These are phyloP conservation scores for Lepidotrigona ventralis DNA, from an alignment of 1,140 invertebrate species.

Conservation along the genomic window DNA sequence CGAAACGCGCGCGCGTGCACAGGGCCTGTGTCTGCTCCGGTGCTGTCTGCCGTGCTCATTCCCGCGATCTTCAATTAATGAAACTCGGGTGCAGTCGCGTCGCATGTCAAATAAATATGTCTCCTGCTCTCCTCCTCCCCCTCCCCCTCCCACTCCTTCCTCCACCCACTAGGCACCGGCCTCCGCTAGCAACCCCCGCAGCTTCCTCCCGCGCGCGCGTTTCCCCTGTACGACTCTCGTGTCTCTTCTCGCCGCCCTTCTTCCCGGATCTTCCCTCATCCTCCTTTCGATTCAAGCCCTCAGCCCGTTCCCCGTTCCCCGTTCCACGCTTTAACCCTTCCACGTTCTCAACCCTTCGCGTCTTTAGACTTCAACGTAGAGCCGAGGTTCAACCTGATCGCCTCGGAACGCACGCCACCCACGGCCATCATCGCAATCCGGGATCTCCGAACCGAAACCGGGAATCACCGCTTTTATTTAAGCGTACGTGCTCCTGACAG, in stretches of 20 bases:
- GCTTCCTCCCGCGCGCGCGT: neutral
- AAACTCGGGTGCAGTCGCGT: conserved; percentile 80
- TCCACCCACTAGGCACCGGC: conserved; percentile 38
- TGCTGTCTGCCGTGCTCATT: conserved; percentile 78
- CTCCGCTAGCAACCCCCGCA: conserved; percentile 56
- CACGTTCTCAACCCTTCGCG: conserved; percentile 34
- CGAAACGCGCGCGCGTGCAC: conserved; percentile 50
- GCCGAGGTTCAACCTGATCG: neutral
- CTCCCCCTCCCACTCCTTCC: conserved; percentile 47
- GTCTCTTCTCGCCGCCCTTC: conserved; percentile 58
- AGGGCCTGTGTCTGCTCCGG: conserved; percentile 69
- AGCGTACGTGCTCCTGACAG: conserved; percentile 60
- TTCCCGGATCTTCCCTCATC: conserved; percentile 63
- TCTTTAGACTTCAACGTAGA: conserved; percentile 27
- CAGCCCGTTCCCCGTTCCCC: conserved; percentile 23
- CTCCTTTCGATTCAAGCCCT: conserved; percentile 46
- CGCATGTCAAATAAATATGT: conserved; percentile 81
- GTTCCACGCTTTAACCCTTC: conserved; percentile 57
- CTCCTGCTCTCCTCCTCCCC: conserved; percentile 60
- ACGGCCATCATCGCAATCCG: conserved; percentile 47
- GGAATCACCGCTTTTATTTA: conserved; percentile 65
- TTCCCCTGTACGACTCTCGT: conserved; percentile 35
- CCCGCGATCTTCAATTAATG: conserved; percentile 81
- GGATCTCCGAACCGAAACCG: conserved; percentile 61
- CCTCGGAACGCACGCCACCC: neutral